Base-by-base conservation (phyloP, 2,888 invertebrate genomes). In the Venusia cambrica region DNA sequence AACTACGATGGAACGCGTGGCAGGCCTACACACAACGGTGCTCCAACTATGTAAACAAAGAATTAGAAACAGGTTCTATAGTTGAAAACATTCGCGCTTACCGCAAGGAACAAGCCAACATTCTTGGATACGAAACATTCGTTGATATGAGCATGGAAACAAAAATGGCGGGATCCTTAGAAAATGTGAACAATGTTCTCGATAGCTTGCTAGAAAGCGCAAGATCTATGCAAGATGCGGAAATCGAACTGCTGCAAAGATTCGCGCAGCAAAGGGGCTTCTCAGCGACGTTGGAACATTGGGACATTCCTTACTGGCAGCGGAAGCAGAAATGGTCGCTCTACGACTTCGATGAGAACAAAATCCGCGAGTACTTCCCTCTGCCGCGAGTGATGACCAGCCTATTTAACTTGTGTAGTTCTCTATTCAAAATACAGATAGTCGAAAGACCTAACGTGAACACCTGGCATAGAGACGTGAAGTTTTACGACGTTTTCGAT, bases 61-160 rank as follows among this genome's bases (percentile, higher is more conserved):
- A 89, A 48, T 59, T 92, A 43, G 89, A 91, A 68, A 96, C 93
- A 7, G 94, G 94, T 62, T 79, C 91, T 0, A 81, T 92, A 61
- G 73, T 97, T 35, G 95, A 97, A 67, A 92, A 93, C 61, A 94
- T 98, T 30, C 88, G 97, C 16, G 79, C 69, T 22, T 65, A 90
- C 17, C 89, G 95, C 48, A 77, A 79, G 20, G 91, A 92, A 17
- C 91, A 94, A 59, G 97, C 97, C 0, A 87, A 91, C 47, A 57
- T 92, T 5, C 76, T 97, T 4, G 97, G 97, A 0, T 98, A 91
- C 68, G 88, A 93, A 43, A 91, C 90, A 31, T 97, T 87, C 73
- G 93, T 91, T 0, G 92, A 96, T 17, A 92, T 97, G 92, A 95
- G 95, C 16, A 95, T 98, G 95, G 92, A 94, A 79, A 97, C 96